A percentile compares a stretch with the other conserved stretches of the same genome.
Evolutionary conservation across 1,140 invertebrate genomes (phyloP).

Genomic region (Euschistus heros): DNA sequence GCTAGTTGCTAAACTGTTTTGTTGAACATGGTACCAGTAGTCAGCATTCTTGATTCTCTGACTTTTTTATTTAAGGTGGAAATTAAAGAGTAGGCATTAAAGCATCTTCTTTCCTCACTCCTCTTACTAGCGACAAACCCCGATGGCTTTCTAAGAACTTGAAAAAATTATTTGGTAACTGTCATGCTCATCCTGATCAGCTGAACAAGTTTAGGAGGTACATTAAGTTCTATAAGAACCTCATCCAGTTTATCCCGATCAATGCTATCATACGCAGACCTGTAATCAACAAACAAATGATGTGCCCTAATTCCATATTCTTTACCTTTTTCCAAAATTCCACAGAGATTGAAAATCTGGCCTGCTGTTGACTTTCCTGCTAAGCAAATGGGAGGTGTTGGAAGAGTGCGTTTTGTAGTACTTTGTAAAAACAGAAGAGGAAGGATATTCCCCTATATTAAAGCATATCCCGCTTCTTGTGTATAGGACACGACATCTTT

Average conservation of each 20-base stretch:
- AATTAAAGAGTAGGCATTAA: background rate
- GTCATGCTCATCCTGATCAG: background rate
- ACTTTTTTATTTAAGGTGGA: background rate
- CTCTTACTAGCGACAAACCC: background rate
- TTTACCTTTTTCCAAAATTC: too few relatives aligned
- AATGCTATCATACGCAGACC: background rate
- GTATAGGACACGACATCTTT: too few relatives aligned
- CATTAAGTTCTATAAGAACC: background rate
- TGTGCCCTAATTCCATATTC: too few relatives aligned
- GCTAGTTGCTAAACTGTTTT: background rate
- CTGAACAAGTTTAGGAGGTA: background rate
- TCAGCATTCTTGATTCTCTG: background rate
- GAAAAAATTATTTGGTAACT: background rate
- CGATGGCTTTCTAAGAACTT: background rate
- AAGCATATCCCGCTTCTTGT: too few relatives aligned
- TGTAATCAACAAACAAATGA: slow-evolving; percentile 4
- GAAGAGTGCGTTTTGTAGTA: too few relatives aligned
- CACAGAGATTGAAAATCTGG: too few relatives aligned
- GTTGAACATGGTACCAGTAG: background rate
- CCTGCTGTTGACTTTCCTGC: too few relatives aligned
- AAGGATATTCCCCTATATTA: too few relatives aligned
- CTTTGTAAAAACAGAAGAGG: too few relatives aligned
- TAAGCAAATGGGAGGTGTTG: too few relatives aligned
- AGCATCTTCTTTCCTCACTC: background rate
- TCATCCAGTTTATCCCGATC: background rate